A percentile compares a stretch with the other conserved stretches of the same genome.
These are phyloP conservation scores for Gasterosteus aculeatus DNA, from an alignment of 2,113 vertebrate genomes.

Conservation along the genomic window DNA sequence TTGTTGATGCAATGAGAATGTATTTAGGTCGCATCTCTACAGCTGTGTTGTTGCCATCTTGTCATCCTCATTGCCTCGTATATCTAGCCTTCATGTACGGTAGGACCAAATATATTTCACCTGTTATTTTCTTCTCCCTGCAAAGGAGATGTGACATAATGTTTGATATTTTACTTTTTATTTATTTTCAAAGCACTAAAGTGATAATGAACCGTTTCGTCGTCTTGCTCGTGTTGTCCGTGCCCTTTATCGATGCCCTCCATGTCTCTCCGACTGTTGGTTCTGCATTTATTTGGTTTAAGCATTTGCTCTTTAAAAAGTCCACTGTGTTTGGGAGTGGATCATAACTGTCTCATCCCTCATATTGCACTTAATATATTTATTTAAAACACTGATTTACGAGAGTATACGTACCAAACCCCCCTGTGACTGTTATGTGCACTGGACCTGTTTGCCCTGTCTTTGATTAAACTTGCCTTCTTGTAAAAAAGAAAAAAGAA, in stretches of 20 bases:
- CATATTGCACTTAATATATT: slow-evolving; percentile 69
- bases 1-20: slow-evolving; percentile 76
- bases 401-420: slow-evolving; percentile 22
- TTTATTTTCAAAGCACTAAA: slow-evolving; percentile 25
- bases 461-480: slow-evolving; percentile 72
- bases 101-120: slow-evolving; percentile 56
- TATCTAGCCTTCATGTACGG: slow-evolving; percentile 47
- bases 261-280: not conserved
- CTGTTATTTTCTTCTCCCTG: not conserved
- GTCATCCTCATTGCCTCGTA: slow-evolving; percentile 46
- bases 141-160: not conserved
- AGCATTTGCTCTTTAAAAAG: slow-evolving; percentile 18
- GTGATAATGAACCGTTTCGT: slow-evolving; percentile 15
- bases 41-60: slow-evolving; percentile 48
- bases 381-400: slow-evolving; percentile 47
- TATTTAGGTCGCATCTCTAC: slow-evolving; percentile 70
- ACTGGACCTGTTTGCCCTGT: slow-evolving; percentile 65
- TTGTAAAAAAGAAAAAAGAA: slow-evolving; percentile 43
- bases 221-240: slow-evolving; percentile 9
- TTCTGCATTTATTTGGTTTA: slow-evolving; percentile 13
- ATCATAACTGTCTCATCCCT: slow-evolving; percentile 17
- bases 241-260: not conserved
- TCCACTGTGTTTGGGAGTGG: slow-evolving; percentile 13
- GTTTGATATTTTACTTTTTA: slow-evolving; percentile 4
- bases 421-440: slow-evolving; percentile 68